Evolutionary conservation across 2,888 invertebrate species (phyloP).

Genomic region (Polia nebulosa): DNA sequence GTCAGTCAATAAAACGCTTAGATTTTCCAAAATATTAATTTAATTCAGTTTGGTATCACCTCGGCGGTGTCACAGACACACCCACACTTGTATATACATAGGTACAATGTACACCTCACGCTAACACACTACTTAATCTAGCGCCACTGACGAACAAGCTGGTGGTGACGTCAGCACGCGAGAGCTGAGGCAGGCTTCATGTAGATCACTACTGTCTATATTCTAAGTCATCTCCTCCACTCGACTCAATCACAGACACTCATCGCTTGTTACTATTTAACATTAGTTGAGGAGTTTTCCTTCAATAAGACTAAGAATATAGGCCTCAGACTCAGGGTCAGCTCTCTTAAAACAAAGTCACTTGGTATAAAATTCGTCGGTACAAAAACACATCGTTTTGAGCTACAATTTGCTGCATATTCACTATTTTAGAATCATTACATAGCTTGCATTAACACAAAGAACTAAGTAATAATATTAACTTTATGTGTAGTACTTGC

Average conservation of each 20-base stretch:
- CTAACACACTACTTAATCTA: constrained; percentile 25
- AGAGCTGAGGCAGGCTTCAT: background rate
- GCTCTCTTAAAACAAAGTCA: background rate
- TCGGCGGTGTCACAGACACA: constrained; percentile 24
- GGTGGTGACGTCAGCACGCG: background rate
- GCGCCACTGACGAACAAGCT: background rate
- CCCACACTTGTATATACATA: constrained; percentile 50
- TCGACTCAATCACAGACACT: background rate
- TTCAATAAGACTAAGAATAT: background rate
- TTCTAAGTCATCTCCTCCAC: background rate
- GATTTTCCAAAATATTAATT: constrained; percentile 65
- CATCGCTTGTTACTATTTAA: no score
- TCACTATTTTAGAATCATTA: constrained; percentile 18
- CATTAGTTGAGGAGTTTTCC: no score
- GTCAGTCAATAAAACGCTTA: constrained; percentile 38
- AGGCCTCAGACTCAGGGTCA: background rate
- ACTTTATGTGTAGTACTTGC: background rate
- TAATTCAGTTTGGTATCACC: constrained; percentile 67
- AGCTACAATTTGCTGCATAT: constrained; percentile 13
- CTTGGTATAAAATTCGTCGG: constrained; percentile 7
- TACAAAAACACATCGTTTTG: constrained; percentile 21
- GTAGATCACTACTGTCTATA: background rate
- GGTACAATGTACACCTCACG: constrained; percentile 53
- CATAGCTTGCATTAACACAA: background rate
- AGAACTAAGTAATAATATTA: constrained; percentile 8